phyloP scores from a whole-genome alignment of 2,113 vertebrate genomes.

The Erpornis zantholeuca region DNA sequence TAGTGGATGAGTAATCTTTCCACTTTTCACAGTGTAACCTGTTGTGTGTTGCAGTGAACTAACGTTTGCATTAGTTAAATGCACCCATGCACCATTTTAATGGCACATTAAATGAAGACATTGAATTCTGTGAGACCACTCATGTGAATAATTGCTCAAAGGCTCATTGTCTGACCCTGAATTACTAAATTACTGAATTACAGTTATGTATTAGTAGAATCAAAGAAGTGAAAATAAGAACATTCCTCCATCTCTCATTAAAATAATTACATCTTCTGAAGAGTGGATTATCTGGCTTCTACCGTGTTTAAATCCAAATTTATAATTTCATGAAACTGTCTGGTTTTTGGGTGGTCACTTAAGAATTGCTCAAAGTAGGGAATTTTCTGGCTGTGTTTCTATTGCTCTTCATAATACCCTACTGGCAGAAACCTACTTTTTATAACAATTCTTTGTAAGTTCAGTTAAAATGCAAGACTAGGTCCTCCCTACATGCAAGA shows the following conservation, averaged over 20 bases:
- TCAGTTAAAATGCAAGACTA: neutral
- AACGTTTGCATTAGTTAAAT: constrained; percentile 25
- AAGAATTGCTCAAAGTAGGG: neutral
- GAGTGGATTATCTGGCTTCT: neutral
- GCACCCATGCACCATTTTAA: constrained; percentile 16
- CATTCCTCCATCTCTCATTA: constrained; percentile 4
- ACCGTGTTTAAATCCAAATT: neutral
- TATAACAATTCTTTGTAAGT: neutral
- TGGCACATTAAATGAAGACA: constrained; percentile 41
- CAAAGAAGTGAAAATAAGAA: constrained; percentile 46
- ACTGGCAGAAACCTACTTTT: neutral
- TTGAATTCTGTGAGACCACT: constrained; percentile 19
- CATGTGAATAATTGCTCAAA: constrained; percentile 57
- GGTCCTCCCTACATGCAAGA: neutral
- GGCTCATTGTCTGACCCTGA: constrained; percentile 52
- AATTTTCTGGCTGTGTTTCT: neutral
- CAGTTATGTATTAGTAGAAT: constrained; percentile 19
- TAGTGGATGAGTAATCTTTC: neutral
- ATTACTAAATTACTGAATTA: constrained; percentile 64
- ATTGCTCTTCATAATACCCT: neutral
- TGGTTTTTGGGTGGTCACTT: neutral
- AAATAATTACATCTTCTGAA: neutral
- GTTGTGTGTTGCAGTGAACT: neutral
- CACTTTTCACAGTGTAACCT: neutral
- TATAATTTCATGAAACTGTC: neutral